Conservation (phyloP, 2,888 invertebrate genomes). For the Polyommatus iphigenia region DNA sequence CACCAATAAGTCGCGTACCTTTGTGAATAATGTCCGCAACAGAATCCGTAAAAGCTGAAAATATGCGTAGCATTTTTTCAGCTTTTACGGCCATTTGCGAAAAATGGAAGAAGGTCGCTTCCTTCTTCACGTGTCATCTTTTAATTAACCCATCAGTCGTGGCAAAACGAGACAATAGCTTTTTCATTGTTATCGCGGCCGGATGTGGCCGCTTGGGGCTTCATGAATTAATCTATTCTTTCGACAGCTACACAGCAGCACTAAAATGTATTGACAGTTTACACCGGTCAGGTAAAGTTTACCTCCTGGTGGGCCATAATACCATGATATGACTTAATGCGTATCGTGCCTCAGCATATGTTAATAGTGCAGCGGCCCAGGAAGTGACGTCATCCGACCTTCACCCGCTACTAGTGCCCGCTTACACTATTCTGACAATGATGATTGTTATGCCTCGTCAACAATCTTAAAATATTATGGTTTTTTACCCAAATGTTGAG, state of each 20-base stretch:
- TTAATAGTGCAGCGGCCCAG: constrained; percentile 60
- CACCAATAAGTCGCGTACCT: no score
- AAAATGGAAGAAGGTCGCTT: background rate
- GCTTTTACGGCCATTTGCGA: background rate
- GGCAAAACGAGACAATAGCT: no score
- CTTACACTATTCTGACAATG: background rate
- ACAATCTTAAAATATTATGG: background rate
- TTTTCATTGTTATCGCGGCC: no score
- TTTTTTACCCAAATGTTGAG: background rate
- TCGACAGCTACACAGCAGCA: background rate
- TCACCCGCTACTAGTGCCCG: constrained; percentile 51
- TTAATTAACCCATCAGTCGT: no score
- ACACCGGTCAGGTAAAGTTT: background rate
- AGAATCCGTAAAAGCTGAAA: background rate
- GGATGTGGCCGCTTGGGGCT: no score
- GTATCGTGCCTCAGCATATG: constrained; percentile 47
- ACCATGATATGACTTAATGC: constrained; percentile 18
- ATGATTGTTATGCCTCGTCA: background rate
- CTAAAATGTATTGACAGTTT: background rate
- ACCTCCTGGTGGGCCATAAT: background rate
- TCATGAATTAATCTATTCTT: background rate
- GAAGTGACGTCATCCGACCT: constrained; percentile 74
- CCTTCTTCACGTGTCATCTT: background rate
- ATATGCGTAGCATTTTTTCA: background rate
- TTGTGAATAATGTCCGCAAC: no score